Conservation (phyloP, 1,140 invertebrate species). For the Drosophila grimshawi region DNA sequence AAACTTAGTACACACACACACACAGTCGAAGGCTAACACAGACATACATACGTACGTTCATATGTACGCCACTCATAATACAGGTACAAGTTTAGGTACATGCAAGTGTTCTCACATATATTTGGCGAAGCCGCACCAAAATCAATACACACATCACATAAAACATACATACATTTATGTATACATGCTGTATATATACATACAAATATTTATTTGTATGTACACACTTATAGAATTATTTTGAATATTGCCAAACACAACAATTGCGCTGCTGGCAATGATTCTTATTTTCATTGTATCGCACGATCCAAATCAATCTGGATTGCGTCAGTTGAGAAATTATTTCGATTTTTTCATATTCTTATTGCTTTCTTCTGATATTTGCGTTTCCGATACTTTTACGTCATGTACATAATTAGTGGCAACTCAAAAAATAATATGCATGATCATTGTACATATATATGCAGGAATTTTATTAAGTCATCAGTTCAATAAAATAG, state of each 20-base stretch:
- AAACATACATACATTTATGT: conserved; percentile 4
- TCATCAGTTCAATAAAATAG: conserved; percentile 38
- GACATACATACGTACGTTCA: not conserved
- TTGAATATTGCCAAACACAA: conserved; percentile 34
- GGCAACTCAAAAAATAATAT: not conserved
- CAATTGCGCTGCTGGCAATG: conserved; percentile 19
- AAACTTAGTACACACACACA: conserved; percentile 11
- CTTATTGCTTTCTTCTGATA: conserved; percentile 27
- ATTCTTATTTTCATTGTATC: conserved; percentile 41
- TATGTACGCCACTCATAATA: not conserved
- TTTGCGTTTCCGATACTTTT: conserved; percentile 9
- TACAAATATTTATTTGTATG: not conserved
- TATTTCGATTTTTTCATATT: conserved; percentile 13
- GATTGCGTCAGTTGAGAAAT: conserved; percentile 50
- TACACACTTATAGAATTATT: conserved; percentile 26
- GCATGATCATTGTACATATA: not conserved
- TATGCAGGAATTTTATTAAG: conserved; percentile 15
- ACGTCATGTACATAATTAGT: conserved; percentile 36
- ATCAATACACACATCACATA: conserved; percentile 36
- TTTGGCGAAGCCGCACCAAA: conserved; percentile 33
- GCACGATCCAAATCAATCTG: conserved; percentile 57
- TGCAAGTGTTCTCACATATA: not conserved
- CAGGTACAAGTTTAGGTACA: conserved; percentile 5
- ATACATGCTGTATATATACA: conserved; percentile 9
- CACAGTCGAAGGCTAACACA: not conserved